Evolutionary conservation across 1,140 invertebrate species (phyloP), one percentile per base, ranked within the genome.

Genomic region (Oreohelix idahoensis): DNA sequence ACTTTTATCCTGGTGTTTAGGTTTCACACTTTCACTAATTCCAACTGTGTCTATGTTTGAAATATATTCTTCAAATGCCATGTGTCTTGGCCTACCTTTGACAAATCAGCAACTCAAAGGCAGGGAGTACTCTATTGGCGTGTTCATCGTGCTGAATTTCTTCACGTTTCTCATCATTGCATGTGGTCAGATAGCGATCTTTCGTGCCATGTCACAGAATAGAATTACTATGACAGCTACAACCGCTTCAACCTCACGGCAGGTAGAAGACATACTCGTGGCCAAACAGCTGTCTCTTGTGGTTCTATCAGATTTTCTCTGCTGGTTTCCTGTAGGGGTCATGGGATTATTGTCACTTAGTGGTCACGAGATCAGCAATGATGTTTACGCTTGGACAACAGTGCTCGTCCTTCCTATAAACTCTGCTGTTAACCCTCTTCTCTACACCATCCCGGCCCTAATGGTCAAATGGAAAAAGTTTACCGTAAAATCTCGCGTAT

Each of bases 11-110:
- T 89, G 88, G 89, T 0, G 78, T 23, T n/a, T 79, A 20, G 73
- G 83, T 35, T 17, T 88, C 10, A 10, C 83, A 15, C 70, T 88
- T 23, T 77, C 84, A 23, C 74, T 83, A 4, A 45, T 89, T 42
- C 87, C 87, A 0, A 66, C 85, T 32, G 49, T 86, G 0, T 82
- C 81, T 26, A 84, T 87, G 75, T 86, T 83, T 76, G 51, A 78
- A 13, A 89, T 88, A 80, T 89, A 87, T 74, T 79, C 85, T 4
- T 78, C 83, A 20, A 85, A 85, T 17, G 85, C 84, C 17, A 82
- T 89, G 29, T 89, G 88, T 73, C 58, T 89, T 10, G 85, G 84
- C 23, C 69, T 89, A 32, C 88, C 88, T 49, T 79, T 89, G 20
- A 81, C 85, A 23, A 53, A 63, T 11, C 63, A 87, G 10, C 79